phyloP scores from a whole-genome alignment of 2,888 invertebrate genomes.

The Drosophila hawaiiensis region DNA sequence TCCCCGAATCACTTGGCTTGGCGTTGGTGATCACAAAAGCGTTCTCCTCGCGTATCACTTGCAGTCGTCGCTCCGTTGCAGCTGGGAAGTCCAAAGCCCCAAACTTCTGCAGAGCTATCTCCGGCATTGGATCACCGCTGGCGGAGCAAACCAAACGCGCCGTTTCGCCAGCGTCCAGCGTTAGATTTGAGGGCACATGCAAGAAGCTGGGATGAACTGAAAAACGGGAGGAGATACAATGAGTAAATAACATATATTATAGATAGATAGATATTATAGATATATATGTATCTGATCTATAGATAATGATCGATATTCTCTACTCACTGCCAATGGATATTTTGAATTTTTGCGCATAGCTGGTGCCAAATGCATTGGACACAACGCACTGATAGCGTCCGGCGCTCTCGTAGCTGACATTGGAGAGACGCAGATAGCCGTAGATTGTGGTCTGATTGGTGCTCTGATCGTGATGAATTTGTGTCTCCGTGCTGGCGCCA shows the following conservation, averaged over 20 bases:
- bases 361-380: conserved; percentile 94
- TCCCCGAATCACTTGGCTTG: conserved; percentile 94
- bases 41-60: conserved; percentile 96
- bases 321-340: conserved; percentile 92
- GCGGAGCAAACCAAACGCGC: conserved; percentile 97
- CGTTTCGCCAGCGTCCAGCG: conserved; percentile 93
- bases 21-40: conserved; percentile 97
- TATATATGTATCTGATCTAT: too few species aligned
- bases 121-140: conserved; percentile 94
- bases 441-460: conserved; percentile 88
- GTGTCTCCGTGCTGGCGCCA: conserved; percentile 84
- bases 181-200: conserved; percentile 93
- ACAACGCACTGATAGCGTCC: conserved; percentile 97
- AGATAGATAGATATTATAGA: too few species aligned
- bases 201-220: conserved; percentile 93
- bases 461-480: conserved; percentile 80
- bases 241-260: neutral
- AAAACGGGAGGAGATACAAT: conserved; percentile 23
- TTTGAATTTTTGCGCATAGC: conserved; percentile 94
- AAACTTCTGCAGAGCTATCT: conserved; percentile 96
- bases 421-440: conserved; percentile 90
- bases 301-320: neutral
- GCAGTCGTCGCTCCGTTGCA: conserved; percentile 96
- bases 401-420: conserved; percentile 92
- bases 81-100: conserved; percentile 98